Evolutionary conservation across 2,797 vertebrate species (phyloP).

Genomic region (Squalus acanthias): DNA sequence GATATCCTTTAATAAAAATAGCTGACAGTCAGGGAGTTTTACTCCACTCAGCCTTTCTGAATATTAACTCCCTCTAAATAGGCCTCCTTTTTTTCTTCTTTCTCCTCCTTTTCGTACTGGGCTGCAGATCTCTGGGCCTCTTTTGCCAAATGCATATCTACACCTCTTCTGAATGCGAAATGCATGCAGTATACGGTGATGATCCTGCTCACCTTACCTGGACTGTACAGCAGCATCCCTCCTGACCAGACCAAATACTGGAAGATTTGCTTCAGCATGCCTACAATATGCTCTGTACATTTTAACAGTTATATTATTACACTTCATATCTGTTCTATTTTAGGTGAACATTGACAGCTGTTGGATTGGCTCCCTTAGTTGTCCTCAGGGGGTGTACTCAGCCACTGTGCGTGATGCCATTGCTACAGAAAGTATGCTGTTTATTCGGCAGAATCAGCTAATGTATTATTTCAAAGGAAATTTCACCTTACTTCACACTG

Average conservation of each 20-base stretch:
- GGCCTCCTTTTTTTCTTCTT: no score
- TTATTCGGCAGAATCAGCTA: slow-evolving; percentile 59
- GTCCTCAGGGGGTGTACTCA: slow-evolving; percentile 45
- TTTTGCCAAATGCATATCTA: no score
- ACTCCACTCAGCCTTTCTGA: no score
- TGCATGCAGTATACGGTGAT: no score
- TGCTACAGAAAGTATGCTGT: slow-evolving; percentile 53
- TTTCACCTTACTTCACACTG: slow-evolving; percentile 44
- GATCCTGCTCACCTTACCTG: no score
- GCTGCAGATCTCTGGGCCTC: no score
- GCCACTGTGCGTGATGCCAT: slow-evolving; percentile 51
- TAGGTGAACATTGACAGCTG: slow-evolving; percentile 56
- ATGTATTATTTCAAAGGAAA: slow-evolving; percentile 55
- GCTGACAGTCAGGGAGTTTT: no score
- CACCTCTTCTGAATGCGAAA: no score
- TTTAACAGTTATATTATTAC: neutral
- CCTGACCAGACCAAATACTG: neutral
- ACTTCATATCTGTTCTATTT: neutral
- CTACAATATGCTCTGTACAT: neutral
- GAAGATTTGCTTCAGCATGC: neutral
- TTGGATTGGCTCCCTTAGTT: slow-evolving; percentile 53
- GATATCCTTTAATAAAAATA: no score
- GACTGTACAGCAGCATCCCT: no score
- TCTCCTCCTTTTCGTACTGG: no score
- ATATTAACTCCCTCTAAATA: no score